Percentiles rank a stretch among this genome's conserved stretches.
These are phyloP conservation scores for Chauna torquata DNA, from an alignment of 2,113 vertebrate species.

Conservation along the genomic window DNA sequence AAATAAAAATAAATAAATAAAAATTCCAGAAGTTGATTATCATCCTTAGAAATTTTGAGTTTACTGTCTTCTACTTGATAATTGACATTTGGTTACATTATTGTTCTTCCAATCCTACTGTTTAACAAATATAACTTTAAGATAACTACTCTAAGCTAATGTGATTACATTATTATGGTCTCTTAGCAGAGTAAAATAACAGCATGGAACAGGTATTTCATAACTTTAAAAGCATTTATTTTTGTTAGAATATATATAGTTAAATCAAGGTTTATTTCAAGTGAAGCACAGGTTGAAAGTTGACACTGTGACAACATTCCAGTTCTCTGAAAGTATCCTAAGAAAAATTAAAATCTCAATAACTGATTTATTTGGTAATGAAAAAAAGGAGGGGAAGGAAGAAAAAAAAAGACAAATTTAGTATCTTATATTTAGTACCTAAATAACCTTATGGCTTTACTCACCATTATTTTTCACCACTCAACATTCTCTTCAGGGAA, in stretches of 20 bases:
- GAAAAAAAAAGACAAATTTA: neutral
- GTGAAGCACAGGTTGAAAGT: neutral
- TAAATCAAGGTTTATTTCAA: neutral
- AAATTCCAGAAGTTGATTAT: neutral
- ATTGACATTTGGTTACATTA: neutral
- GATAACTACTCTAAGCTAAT: neutral
- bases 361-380: neutral
- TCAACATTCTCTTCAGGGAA: neutral
- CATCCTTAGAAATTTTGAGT: neutral
- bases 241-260: neutral
- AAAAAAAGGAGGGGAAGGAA: neutral
- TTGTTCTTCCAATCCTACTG: neutral
- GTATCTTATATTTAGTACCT: neutral
- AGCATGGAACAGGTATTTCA: neutral
- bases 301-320: neutral
- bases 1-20: neutral
- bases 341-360: neutral
- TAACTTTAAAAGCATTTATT: neutral
- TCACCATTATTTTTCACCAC: conserved; percentile 3
- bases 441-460: neutral
- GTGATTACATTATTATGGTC: neutral
- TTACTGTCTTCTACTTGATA: neutral
- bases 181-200: neutral
- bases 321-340: neutral
- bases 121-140: neutral